Percentiles rank a stretch among this genome's conserved stretches.
phyloP scores from a whole-genome alignment of 1,140 invertebrate genomes.

The Pogonognathellus flavescens region DNA sequence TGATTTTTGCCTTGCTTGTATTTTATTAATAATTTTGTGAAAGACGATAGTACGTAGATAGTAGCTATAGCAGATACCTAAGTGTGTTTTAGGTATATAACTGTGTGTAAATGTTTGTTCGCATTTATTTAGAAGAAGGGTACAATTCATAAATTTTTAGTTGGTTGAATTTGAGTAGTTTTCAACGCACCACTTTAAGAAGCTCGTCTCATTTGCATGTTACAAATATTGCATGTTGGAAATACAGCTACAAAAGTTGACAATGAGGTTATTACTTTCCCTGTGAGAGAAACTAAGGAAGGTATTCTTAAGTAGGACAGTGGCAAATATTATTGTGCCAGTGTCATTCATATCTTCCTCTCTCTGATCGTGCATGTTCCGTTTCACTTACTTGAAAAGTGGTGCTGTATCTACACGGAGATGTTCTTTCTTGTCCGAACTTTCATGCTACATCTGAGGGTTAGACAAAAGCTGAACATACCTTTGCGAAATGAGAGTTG shows the following conservation, averaged over 20 bases:
- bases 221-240: neutral
- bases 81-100: no score
- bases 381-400: conserved; percentile 25
- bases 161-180: neutral
- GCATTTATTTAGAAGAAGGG: neutral
- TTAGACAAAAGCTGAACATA: neutral
- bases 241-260: conserved; percentile 6
- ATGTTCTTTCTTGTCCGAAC: neutral
- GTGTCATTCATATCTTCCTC: conserved; percentile 18
- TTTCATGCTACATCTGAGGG: conserved; percentile 1
- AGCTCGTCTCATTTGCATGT: conserved; percentile 26
- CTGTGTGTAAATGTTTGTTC: no score
- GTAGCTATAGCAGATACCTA: no score
- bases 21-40: no score
- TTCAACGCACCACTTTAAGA: conserved; percentile 19
- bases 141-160: neutral
- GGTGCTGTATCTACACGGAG: conserved; percentile 1
- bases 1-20: no score
- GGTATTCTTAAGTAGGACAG: conserved; percentile 26
- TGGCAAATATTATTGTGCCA: neutral
- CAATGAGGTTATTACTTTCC: neutral
- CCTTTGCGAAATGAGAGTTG: conserved; percentile 45
- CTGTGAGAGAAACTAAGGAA: conserved; percentile 9
- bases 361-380: conserved; percentile 22
- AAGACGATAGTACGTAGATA: no score